Conservation (phyloP, 53 echinoderm and acorn worm species). For the Hippasteria phrygiana region DNA sequence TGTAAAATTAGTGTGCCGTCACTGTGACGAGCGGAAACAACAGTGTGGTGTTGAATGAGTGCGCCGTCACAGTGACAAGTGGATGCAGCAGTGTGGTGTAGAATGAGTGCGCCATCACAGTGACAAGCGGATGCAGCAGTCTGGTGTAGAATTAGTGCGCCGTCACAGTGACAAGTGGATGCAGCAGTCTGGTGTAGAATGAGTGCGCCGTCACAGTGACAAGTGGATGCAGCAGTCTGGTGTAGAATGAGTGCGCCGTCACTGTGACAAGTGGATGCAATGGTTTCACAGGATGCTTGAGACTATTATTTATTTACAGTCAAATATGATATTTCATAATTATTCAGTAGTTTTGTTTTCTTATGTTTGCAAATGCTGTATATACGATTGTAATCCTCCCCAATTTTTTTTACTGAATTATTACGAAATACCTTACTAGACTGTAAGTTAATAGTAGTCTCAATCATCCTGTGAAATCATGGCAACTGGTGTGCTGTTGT, state of each 20-base stretch:
- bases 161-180: background rate
- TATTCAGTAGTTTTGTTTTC: too few relatives aligned
- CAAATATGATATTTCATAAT: too few relatives aligned
- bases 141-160: background rate
- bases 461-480: too few relatives aligned
- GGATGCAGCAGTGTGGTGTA: background rate
- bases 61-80: constrained; percentile 7
- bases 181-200: background rate
- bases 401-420: too few relatives aligned
- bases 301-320: too few relatives aligned
- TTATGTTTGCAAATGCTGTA: too few relatives aligned
- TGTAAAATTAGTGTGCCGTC: background rate
- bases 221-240: background rate
- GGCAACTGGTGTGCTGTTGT: too few relatives aligned
- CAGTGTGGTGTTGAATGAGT: background rate
- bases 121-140: background rate
- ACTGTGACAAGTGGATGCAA: background rate
- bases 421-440: too few relatives aligned
- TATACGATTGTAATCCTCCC: too few relatives aligned
- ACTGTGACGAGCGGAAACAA: background rate
- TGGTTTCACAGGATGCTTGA: background rate
- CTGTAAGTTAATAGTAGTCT: too few relatives aligned
- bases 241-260: constrained; percentile 27
- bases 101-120: constrained; percentile 7
- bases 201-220: constrained; percentile 7